Base-by-base conservation (phyloP, 2,888 invertebrate species). In the Diarsia mendica region DNA sequence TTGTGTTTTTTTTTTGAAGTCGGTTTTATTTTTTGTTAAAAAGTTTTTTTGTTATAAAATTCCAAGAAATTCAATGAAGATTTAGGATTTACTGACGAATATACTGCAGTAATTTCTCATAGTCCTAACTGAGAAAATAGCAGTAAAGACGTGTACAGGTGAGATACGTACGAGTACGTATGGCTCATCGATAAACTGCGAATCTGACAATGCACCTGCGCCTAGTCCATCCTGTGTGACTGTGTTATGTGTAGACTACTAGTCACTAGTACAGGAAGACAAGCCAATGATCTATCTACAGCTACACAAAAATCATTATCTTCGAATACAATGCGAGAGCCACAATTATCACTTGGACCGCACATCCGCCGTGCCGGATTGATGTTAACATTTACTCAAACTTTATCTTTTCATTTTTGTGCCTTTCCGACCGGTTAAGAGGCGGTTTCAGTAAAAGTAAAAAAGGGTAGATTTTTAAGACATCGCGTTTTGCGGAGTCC, bases 391-490 rank as follows among this genome's bases (percentile, higher is more conserved):
- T 90, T 89, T 85, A 87, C 87, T 87, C 84, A 89, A 83, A 83
- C 61, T 89, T 86, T 90, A 90, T 90, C 87, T 90, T 88, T 90
- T 89, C 87, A 91, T 92, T 91, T 91, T 90, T 90, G 89, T 84
- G 80, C 88, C 88, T 90, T 89, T 88, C 85, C 87, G 86, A 93
- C 93, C 93, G 93, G 92, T 93, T 90, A 88, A 90, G 83, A 90
- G 85, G 90, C 88, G 82, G 91, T 90, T 92, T 90, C 78, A 90
- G 89, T 89, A 91, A 91, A 91, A 93, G 89, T 86, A 91, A 91
- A 91, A 88, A 92, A 91, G 89, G 84, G 83, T 84, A 84, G 80
- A 88, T 90, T 92, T 93, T 92, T 90, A 92, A 91, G 91, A 90
- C 87, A 87, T 89, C 89, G 89, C 89, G 89, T 92, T 92, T 91